Percentiles rank a stretch among this genome's conserved stretches.
Evolutionary conservation across 2,888 invertebrate genomes (phyloP).

Genomic region (Orthosia gothica): DNA sequence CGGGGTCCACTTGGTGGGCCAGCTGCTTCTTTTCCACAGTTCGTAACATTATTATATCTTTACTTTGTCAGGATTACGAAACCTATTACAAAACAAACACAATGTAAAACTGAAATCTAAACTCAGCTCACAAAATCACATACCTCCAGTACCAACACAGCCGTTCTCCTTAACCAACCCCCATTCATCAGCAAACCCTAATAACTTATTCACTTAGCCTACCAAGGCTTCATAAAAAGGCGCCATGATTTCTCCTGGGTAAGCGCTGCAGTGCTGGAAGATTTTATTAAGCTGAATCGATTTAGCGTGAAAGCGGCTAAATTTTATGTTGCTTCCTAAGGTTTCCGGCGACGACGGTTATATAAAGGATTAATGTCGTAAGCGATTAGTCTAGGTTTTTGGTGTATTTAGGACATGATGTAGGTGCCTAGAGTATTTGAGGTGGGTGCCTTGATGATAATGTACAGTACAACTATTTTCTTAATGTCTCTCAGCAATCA

Average conservation of each 20-base stretch:
- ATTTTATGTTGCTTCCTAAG: conserved; percentile 28
- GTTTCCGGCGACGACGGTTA: conserved; percentile 36
- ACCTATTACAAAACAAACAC: no score
- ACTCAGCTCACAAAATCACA: not conserved
- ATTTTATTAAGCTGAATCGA: conserved; percentile 51
- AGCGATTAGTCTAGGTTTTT: conserved; percentile 51
- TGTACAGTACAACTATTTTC: no score
- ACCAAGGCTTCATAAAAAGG: conserved; percentile 19
- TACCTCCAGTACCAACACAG: not conserved
- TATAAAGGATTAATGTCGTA: conserved; percentile 23
- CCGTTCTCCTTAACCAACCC: not conserved
- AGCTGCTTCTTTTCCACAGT: no score
- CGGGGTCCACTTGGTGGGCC: no score
- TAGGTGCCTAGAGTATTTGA: no score
- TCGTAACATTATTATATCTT: no score
- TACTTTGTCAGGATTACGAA: no score
- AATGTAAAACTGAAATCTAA: not conserved
- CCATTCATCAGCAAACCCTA: not conserved
- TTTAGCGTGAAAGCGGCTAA: conserved; percentile 33
- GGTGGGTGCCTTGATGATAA: no score
- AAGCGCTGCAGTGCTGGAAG: conserved; percentile 25
- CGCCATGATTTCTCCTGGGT: conserved; percentile 39
- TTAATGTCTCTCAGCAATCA: no score
- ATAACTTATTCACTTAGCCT: conserved; percentile 17
- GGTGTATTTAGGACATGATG: not conserved